Percentiles rank a stretch among this genome's conserved stretches.
Evolutionary conservation across 2,797 vertebrate species (phyloP).

Genomic region (Pangasius mekongensis): DNA sequence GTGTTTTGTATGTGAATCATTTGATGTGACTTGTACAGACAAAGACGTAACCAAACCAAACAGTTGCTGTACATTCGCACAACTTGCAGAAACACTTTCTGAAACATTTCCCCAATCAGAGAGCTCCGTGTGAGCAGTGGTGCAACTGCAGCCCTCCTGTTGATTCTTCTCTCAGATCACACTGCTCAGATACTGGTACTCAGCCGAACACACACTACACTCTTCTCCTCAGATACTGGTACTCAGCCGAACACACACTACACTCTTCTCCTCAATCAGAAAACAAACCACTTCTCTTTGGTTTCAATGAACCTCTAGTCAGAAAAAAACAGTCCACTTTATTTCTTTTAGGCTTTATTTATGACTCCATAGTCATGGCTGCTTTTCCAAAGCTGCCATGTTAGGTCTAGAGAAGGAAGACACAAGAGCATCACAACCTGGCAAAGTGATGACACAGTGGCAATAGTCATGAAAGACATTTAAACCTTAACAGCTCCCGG

Average conservation of each 20-base stretch:
- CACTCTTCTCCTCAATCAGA: neutral
- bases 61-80: neutral
- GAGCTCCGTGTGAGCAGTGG: neutral
- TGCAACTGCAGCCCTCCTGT: neutral
- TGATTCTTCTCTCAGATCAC: constrained; percentile 10
- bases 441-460: neutral
- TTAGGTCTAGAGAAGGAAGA: neutral
- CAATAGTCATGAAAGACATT: neutral
- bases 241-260: neutral
- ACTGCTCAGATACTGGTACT: neutral
- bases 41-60: neutral
- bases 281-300: neutral
- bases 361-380: neutral
- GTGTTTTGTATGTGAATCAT: neutral
- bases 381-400: neutral
- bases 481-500: neutral
- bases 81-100: neutral
- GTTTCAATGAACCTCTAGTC: neutral
- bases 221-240: neutral
- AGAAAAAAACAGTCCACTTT: neutral
- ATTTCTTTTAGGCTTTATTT: neutral
- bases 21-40: neutral
- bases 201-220: neutral
- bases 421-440: neutral
- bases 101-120: neutral